These are phyloP conservation scores for Baccha elongata DNA, from an alignment of 2,888 invertebrate genomes.

Conservation along the genomic window DNA sequence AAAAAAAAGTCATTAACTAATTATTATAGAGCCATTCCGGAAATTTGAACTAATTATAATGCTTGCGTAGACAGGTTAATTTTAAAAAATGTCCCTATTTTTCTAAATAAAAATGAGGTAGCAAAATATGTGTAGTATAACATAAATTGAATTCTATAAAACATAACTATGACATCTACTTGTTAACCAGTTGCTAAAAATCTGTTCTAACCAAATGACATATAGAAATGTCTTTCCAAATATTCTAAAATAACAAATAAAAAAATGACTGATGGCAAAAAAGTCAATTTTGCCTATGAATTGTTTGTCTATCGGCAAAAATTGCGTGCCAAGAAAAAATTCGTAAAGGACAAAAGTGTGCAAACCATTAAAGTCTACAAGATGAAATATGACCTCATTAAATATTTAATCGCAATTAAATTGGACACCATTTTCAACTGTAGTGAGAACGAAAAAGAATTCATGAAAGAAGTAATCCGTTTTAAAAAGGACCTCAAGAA, in stretches of 20 bases:
- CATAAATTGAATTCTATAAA: neutral
- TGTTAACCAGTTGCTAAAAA: neutral
- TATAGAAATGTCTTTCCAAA: neutral
- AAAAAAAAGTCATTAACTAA: too few species aligned
- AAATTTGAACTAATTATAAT: too few species aligned
- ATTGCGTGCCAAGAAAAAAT: neutral
- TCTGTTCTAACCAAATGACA: neutral
- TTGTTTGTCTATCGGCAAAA: conserved; percentile 26
- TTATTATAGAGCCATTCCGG: too few species aligned
- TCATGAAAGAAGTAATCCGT: conserved; percentile 11
- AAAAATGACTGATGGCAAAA: conserved; percentile 9
- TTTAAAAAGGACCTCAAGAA: conserved; percentile 23
- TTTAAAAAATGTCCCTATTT: too few species aligned
- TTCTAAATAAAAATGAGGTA: too few species aligned
- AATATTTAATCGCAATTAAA: conserved; percentile 16
- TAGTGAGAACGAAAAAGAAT: conserved; percentile 15
- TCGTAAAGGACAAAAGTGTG: neutral
- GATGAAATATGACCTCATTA: conserved; percentile 26
- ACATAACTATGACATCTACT: neutral
- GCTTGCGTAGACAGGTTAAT: too few species aligned
- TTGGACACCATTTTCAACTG: neutral
- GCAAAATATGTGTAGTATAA: too few species aligned
- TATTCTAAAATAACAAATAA: conserved; percentile 4
- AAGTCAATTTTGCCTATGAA: conserved; percentile 18
- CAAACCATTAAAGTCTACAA: conserved; percentile 18